These are phyloP conservation scores for Selenia dentaria DNA, from an alignment of 2,888 invertebrate species.

Conservation along the genomic window DNA sequence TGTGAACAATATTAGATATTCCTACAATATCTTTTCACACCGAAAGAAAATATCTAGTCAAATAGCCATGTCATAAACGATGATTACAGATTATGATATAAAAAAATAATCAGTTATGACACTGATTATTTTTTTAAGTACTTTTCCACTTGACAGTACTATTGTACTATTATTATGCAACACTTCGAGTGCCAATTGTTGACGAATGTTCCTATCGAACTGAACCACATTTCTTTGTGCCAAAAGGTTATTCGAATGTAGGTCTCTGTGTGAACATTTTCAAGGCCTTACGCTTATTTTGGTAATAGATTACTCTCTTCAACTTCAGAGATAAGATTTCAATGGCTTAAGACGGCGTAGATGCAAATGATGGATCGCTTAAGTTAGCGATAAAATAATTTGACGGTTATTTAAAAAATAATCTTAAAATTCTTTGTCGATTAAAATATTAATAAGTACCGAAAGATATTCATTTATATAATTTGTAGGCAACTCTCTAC, in stretches of 20 bases:
- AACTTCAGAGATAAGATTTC: constrained; percentile 31
- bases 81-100: too few species aligned
- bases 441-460: too few species aligned
- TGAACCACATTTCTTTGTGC: constrained; percentile 66
- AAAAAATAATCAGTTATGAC: too few species aligned
- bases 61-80: too few species aligned
- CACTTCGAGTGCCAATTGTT: constrained; percentile 56
- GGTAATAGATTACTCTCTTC: constrained; percentile 41
- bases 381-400: constrained; percentile 14
- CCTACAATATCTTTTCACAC: too few species aligned
- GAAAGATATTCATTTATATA: too few species aligned
- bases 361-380: constrained; percentile 28
- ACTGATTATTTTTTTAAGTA: background rate
- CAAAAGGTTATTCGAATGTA: constrained; percentile 79
- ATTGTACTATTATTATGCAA: constrained; percentile 81
- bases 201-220: constrained; percentile 58
- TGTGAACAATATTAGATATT: too few species aligned
- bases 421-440: too few species aligned
- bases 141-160: constrained; percentile 42
- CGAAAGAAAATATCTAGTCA: too few species aligned
- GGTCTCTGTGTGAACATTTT: constrained; percentile 57
- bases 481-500: too few species aligned
- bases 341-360: constrained; percentile 23
- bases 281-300: constrained; percentile 63
- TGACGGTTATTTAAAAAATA: background rate